Evolutionary conservation across 2,113 vertebrate species (phyloP).

Genomic region (Chauna torquata): DNA sequence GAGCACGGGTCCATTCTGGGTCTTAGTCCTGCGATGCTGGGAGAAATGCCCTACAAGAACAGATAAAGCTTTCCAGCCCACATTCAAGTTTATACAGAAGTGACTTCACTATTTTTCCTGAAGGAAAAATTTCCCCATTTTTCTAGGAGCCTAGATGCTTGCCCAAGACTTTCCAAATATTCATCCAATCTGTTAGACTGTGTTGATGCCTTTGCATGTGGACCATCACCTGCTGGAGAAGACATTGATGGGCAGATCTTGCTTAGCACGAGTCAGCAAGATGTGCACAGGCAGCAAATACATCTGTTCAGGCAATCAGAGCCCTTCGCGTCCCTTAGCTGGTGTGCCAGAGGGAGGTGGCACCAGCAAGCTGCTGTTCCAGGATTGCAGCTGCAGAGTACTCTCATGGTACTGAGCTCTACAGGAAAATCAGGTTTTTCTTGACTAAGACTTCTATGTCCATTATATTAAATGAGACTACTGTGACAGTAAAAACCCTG

Average conservation of each 20-base stretch:
- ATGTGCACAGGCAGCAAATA: neutral
- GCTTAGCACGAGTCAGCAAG: neutral
- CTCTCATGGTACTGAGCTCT: neutral
- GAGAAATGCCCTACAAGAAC: neutral
- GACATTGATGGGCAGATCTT: neutral
- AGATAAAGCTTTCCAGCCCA: neutral
- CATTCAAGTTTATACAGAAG: neutral
- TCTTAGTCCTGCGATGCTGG: neutral
- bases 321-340: neutral
- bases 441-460: neutral
- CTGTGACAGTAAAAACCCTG: neutral
- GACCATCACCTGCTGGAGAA: neutral
- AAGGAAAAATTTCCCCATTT: neutral
- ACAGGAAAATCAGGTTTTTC: neutral
- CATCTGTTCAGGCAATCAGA: neutral
- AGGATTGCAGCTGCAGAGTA: neutral
- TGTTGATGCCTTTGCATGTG: too few relatives aligned
- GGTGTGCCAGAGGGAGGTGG: neutral
- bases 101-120: neutral
- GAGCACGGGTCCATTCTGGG: neutral
- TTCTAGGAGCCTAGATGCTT: neutral
- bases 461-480: neutral
- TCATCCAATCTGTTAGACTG: neutral
- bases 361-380: neutral
- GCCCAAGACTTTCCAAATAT: neutral